These are phyloP conservation scores for Orchesella flavescens DNA, from an alignment of 2,888 invertebrate genomes.

Conservation along the genomic window DNA sequence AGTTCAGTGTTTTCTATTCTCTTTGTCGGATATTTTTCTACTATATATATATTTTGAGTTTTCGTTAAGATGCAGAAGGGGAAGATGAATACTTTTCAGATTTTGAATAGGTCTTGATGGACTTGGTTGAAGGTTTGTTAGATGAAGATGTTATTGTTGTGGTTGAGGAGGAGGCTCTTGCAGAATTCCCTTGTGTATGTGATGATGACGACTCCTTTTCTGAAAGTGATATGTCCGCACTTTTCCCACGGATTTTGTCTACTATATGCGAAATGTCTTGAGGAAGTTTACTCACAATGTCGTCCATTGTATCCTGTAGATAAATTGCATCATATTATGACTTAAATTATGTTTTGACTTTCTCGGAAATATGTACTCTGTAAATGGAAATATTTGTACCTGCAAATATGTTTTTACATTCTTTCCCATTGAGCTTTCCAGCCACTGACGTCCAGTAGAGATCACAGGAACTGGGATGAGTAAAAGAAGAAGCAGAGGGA, in stretches of 20 bases:
- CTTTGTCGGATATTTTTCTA: conserved; percentile 1
- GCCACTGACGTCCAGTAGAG: conserved; percentile 53
- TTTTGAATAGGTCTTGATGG: conserved; percentile 31
- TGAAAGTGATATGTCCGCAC: conserved; percentile 24
- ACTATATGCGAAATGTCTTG: conserved; percentile 58
- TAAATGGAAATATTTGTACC: conserved; percentile 32
- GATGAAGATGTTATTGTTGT: background rate
- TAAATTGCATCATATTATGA: background rate
- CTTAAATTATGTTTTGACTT: background rate
- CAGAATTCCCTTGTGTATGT: background rate
- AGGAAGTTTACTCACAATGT: conserved; percentile 58
- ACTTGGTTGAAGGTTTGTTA: conserved; percentile 32
- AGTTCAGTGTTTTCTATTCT: background rate
- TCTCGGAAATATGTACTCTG: no score
- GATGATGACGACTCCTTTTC: conserved; percentile 19
- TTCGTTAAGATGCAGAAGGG: no score
- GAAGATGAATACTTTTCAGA: conserved; percentile 10
- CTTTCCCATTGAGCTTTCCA: conserved; percentile 31
- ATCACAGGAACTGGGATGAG: conserved; percentile 67
- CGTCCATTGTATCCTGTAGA: conserved; percentile 59
- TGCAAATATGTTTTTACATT: conserved; percentile 36
- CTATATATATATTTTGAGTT: no score
- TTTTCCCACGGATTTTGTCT: conserved; percentile 60
- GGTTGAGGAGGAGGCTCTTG: background rate
- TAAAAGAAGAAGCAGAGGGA: conserved; percentile 56